These are phyloP conservation scores for Cydia amplana DNA, from an alignment of 1,140 invertebrate genomes.

Conservation along the genomic window DNA sequence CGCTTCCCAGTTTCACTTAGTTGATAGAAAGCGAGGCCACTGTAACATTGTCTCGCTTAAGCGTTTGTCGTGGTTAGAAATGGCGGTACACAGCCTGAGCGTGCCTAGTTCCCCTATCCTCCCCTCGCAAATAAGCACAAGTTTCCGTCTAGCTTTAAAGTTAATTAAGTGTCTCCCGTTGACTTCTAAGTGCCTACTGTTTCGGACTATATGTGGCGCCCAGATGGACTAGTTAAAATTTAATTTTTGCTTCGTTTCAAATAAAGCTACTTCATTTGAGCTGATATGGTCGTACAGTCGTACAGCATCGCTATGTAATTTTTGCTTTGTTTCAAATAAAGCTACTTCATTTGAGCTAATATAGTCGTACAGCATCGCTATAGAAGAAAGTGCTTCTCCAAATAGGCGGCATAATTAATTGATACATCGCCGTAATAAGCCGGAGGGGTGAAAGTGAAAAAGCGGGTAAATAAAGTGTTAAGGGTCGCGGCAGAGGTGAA, in stretches of 20 bases:
- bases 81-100: neutral
- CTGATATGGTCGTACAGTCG: too few species aligned
- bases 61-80: neutral
- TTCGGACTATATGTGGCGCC: conserved; percentile 43
- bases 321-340: neutral
- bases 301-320: conserved; percentile 32
- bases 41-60: neutral
- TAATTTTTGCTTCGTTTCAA: neutral
- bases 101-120: conserved; percentile 29
- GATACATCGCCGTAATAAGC: neutral
- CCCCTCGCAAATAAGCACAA: conserved; percentile 36
- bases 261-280: too few species aligned
- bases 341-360: too few species aligned
- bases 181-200: conserved; percentile 32
- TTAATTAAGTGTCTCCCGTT: conserved; percentile 54
- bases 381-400: neutral
- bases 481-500: conserved; percentile 44
- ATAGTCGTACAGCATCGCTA: too few species aligned
- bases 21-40: neutral
- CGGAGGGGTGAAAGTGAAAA: conserved; percentile 34
- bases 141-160: conserved; percentile 58
- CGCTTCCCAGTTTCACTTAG: neutral
- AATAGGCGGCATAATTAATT: conserved; percentile 7
- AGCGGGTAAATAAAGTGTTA: conserved; percentile 45
- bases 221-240: conserved; percentile 42